Percentiles rank a stretch among this genome's conserved stretches.
phyloP scores from a whole-genome alignment of 2,797 vertebrate genomes.

The Moxostoma hubbsi region DNA sequence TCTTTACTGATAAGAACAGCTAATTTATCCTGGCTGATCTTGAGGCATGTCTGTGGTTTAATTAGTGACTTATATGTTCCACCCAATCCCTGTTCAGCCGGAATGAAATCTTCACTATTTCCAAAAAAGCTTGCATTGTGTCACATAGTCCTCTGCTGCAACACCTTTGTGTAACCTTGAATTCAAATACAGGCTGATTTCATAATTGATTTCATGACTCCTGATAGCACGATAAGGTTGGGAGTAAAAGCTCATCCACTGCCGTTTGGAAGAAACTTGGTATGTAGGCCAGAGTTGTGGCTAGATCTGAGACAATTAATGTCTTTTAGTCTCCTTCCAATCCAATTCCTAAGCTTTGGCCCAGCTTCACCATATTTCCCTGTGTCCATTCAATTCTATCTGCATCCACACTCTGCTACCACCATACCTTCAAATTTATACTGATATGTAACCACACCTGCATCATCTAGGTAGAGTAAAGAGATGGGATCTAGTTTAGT shows the following conservation, averaged over 20 bases:
- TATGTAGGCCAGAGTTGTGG: constrained; percentile 1
- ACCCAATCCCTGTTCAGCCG: constrained; percentile 25
- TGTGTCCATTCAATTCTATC: constrained; percentile 79
- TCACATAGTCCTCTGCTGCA: neutral
- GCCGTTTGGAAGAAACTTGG: constrained; percentile 9
- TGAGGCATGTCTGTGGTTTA: constrained; percentile 36
- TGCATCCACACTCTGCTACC: constrained; percentile 95
- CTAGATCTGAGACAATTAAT: constrained; percentile 7
- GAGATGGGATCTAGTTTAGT: constrained; percentile 97
- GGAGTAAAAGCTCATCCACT: constrained; percentile 20
- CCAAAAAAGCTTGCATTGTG: constrained; percentile 20
- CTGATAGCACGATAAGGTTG: neutral
- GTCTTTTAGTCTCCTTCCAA: constrained; percentile 38
- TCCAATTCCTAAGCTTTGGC: constrained; percentile 52
- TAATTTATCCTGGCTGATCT: constrained; percentile 27
- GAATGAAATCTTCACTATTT: constrained; percentile 7
- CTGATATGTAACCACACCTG: constrained; percentile 97
- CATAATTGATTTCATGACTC: constrained; percentile 13
- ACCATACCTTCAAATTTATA: constrained; percentile 98
- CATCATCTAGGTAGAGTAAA: constrained; percentile 92
- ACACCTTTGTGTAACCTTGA: neutral
- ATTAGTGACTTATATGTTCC: constrained; percentile 41
- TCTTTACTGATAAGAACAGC: constrained; percentile 41
- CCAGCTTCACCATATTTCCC: constrained; percentile 21
- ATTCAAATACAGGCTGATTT: neutral